A percentile compares a stretch with the other conserved stretches of the same genome.
phyloP scores from a whole-genome alignment of 2,888 invertebrate genomes.

The Alsophila aescularia region DNA sequence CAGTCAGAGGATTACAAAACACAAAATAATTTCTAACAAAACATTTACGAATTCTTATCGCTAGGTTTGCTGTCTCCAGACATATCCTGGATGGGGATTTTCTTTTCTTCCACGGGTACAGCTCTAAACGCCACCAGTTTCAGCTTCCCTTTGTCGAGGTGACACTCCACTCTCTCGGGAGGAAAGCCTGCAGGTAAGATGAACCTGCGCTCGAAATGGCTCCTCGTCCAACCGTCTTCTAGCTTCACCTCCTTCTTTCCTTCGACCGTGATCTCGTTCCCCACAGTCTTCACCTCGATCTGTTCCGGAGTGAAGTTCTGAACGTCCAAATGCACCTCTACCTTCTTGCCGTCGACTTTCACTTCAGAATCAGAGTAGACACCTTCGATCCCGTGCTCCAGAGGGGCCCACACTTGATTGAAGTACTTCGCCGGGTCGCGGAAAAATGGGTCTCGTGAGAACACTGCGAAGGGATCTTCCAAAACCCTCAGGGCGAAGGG shows the following conservation, averaged over 20 bases:
- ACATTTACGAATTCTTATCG: constrained; percentile 1
- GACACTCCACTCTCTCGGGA: constrained; percentile 88
- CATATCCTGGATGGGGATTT: constrained; percentile 67
- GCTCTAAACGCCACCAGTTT: constrained; percentile 86
- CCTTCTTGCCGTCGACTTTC: constrained; percentile 86
- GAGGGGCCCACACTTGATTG: constrained; percentile 54
- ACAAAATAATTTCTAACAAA: not conserved
- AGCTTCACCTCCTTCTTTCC: constrained; percentile 91
- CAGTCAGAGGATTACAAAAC: constrained; percentile 28
- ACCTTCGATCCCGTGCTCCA: constrained; percentile 74
- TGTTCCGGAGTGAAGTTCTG: constrained; percentile 92
- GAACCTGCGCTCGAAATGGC: constrained; percentile 91
- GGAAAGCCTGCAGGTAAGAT: constrained; percentile 90
- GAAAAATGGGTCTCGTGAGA: constrained; percentile 73
- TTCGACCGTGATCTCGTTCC: constrained; percentile 89
- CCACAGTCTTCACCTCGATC: constrained; percentile 90
- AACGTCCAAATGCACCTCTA: constrained; percentile 90
- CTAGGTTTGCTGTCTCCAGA: constrained; percentile 29
- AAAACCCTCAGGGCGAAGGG: constrained; percentile 61
- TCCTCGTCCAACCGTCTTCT: constrained; percentile 89
- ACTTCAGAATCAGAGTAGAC: constrained; percentile 83
- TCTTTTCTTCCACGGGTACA: constrained; percentile 64
- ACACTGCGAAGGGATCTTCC: constrained; percentile 67
- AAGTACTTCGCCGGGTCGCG: constrained; percentile 68
- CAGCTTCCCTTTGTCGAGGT: constrained; percentile 90